Conservation (phyloP, 2,888 invertebrate genomes). For the Oasisia sp. region DNA sequence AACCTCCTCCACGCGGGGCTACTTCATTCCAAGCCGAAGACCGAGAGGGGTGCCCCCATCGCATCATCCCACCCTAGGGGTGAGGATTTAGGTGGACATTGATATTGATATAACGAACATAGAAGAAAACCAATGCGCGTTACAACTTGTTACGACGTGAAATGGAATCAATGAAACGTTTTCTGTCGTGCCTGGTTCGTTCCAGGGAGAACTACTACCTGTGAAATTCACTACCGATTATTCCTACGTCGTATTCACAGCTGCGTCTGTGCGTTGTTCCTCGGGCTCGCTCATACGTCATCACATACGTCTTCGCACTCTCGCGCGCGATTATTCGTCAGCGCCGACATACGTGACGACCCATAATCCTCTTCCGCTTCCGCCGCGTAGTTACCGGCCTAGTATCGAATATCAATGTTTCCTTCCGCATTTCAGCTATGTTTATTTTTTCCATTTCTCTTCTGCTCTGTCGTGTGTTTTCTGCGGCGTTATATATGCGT, state of each 20-base stretch:
- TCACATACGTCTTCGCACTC: neutral
- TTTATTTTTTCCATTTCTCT: neutral
- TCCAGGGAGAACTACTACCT: neutral
- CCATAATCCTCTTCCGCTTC: constrained; percentile 17
- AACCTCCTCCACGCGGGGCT: too few species aligned
- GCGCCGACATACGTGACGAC: neutral
- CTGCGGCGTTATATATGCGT: neutral
- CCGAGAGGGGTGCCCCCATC: too few species aligned
- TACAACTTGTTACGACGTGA: neutral
- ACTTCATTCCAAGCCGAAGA: too few species aligned
- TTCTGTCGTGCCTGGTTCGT: neutral
- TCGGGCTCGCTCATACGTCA: neutral
- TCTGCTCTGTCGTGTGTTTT: neutral
- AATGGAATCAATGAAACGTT: neutral
- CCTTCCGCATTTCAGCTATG: neutral
- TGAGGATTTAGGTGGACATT: too few species aligned
- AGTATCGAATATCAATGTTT: constrained; percentile 2
- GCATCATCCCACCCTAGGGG: too few species aligned
- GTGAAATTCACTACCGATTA: neutral
- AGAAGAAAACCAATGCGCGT: too few species aligned
- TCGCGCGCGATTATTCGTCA: neutral
- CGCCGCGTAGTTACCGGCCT: neutral
- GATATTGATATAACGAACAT: too few species aligned
- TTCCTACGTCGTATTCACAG: neutral
- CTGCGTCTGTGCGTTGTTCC: neutral